phyloP scores from a whole-genome alignment of 2,113 vertebrate genomes.

The Barbus barbus region DNA sequence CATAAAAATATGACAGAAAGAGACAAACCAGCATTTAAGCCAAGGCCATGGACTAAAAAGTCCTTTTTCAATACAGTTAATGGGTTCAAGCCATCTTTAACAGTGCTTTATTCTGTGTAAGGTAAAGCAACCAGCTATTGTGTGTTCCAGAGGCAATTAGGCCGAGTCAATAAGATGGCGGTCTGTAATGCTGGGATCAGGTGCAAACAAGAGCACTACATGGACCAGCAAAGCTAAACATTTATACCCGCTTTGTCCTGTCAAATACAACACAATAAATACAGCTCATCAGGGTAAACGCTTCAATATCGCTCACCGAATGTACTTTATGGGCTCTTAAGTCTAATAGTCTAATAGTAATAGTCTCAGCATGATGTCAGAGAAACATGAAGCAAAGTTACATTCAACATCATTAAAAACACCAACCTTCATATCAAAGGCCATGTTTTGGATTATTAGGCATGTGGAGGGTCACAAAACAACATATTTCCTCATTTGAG shows the following conservation, averaged over 20 bases:
- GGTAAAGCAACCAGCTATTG: constrained; percentile 4
- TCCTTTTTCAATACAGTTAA: not conserved
- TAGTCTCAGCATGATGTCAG: not conserved
- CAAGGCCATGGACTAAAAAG: constrained; percentile 10
- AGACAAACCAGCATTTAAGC: not conserved
- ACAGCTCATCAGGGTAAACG: not conserved
- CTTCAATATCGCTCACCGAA: not conserved
- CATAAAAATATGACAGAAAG: not conserved
- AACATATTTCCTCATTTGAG: constrained; percentile 24
- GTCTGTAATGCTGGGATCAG: constrained; percentile 23
- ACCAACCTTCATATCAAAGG: not conserved
- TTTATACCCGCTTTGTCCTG: not conserved
- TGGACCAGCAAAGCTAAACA: constrained; percentile 4
- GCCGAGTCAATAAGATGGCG: constrained; percentile 9
- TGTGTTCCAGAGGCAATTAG: constrained; percentile 13
- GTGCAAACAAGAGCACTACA: constrained; percentile 22
- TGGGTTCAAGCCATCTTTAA: not conserved
- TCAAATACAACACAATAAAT: not conserved
- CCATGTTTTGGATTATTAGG: constrained; percentile 11
- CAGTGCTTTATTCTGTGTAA: constrained; percentile 3
- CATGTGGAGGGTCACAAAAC: constrained; percentile 22
- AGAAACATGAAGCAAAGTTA: not conserved
- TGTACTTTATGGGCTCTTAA: not conserved
- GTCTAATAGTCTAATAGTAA: no score
- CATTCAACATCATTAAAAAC: not conserved